Percentiles rank a stretch among this genome's conserved stretches.
These are phyloP conservation scores for Asobara japonica DNA, from an alignment of 1,140 invertebrate genomes.

Conservation along the genomic window DNA sequence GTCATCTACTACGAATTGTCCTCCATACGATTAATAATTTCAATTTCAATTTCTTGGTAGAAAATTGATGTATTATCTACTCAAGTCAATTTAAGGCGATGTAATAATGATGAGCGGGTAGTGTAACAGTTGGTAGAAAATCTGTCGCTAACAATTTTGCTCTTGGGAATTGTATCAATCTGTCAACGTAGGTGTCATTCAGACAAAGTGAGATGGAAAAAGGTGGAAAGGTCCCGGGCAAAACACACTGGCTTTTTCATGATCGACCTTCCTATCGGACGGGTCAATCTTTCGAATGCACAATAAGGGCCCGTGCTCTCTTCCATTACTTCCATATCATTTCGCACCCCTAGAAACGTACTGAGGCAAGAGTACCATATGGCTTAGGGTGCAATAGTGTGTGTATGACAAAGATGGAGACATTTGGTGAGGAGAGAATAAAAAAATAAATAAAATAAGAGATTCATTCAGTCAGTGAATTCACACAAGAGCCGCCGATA, in stretches of 20 bases:
- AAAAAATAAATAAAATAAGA: constrained; percentile 18
- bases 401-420: neutral
- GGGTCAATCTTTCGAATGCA: constrained; percentile 63
- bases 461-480: constrained; percentile 20
- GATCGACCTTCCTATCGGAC: constrained; percentile 48
- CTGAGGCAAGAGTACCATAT: constrained; percentile 55
- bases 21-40: too few species aligned
- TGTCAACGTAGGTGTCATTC: constrained; percentile 53
- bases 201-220: constrained; percentile 18
- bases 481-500: constrained; percentile 42
- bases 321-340: constrained; percentile 68
- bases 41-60: too few species aligned
- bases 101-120: constrained; percentile 48
- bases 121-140: constrained; percentile 65
- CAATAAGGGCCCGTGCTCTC: constrained; percentile 51
- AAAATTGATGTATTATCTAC: constrained; percentile 18
- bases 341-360: constrained; percentile 61
- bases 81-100: constrained; percentile 48
- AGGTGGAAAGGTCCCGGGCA: neutral
- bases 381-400: constrained; percentile 43
- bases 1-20: too few species aligned
- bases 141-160: constrained; percentile 59
- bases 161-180: constrained; percentile 65
- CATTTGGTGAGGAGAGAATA: neutral
- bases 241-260: constrained; percentile 17